Base-by-base conservation (phyloP, 2,888 invertebrate genomes). In the Rotaria sp. region DNA sequence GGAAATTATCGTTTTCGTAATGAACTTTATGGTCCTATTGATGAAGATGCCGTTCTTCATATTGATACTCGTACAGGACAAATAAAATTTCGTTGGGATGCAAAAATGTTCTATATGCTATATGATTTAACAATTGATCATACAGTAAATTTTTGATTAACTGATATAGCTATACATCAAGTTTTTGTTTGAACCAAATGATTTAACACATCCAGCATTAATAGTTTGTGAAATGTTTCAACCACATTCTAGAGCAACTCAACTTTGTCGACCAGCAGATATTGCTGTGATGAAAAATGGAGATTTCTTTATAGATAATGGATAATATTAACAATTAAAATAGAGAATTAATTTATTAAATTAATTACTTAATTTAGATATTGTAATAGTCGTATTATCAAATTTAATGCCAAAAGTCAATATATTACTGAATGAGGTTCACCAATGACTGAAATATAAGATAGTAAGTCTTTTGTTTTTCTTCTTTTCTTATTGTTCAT, bases 91-190 rank as follows among this genome's bases (percentile, higher is more conserved):
- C 94, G 94, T 89, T 96, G 96, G 95, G 96, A 96, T n/a, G 93
- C 94, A 0, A 93, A 94, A 88, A 92, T 94, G 91, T 98, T 98
- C 91, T 97, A 95, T 90, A 94, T 98, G 94, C 98, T 98, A 0
- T 98, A 98, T 91, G 97, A 97, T 26, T 93, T 98, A 87, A 95
- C 95, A 26, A 94, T 97, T 30, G 97, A 97, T 91, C 93, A 94
- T 88, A 92, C 93, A 8, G 96, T 95, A 88, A 95, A 96, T 90
- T 93, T 95, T 35, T 98, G 96, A 96, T 93, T 97, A 48, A 98
- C 98, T 4, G 98, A 98, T 91, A 96, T 97, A 21, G 98, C 95
- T 0, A 93, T 96, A 89, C 97, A 98, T 92, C 97, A 98, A 93
- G 96, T 88, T 11, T 59, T 87, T 84, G 86, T 88, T 88, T 85